These are phyloP conservation scores for Nannobrachium achirus DNA, from an alignment of 2,113 vertebrate species.

Conservation along the genomic window DNA sequence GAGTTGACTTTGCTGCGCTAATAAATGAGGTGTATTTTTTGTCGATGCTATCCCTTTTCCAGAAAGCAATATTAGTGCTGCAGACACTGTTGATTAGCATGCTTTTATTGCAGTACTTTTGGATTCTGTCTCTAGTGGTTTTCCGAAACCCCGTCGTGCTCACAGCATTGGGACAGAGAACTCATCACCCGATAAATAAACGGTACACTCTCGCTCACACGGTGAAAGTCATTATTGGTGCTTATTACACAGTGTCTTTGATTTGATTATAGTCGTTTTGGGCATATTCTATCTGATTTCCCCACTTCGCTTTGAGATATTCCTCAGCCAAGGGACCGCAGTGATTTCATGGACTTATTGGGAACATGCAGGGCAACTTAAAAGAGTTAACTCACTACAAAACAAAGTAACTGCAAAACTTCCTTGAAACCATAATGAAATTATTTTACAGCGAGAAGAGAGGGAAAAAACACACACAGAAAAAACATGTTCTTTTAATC, in stretches of 20 bases:
- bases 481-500: slow-evolving; percentile 69
- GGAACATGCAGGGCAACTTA: not conserved
- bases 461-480: slow-evolving; percentile 31
- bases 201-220: not conserved
- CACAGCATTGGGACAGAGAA: no score
- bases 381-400: not conserved
- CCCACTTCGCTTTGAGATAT: not conserved
- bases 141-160: no score
- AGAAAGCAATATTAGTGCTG: no score
- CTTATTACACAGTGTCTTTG: not conserved
- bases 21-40: no score
- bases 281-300: no score
- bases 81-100: no score
- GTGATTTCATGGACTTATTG: not conserved
- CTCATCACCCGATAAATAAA: no score
- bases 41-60: no score
- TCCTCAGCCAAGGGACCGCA: not conserved
- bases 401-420: slow-evolving; percentile 40
- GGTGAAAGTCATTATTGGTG: not conserved
- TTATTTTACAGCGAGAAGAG: slow-evolving; percentile 39
- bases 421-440: slow-evolving; percentile 61
- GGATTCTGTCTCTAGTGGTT: no score
- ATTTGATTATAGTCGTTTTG: not conserved
- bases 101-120: no score
- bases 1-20: no score